Evolutionary conservation across 2,888 invertebrate species (phyloP).

Genomic region (Bimastos eiseni): DNA sequence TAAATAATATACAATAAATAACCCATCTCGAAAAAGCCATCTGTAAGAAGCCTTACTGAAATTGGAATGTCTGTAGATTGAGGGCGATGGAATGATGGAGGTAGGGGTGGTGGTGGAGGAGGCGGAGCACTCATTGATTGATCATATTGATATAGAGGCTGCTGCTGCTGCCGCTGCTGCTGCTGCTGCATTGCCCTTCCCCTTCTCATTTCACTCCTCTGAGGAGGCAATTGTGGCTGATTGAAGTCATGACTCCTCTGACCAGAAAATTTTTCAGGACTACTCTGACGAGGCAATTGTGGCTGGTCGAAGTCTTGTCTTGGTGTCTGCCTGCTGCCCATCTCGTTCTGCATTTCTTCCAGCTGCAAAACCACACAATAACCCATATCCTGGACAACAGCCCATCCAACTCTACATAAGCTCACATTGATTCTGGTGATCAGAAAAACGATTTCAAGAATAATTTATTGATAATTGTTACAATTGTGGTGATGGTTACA

Average conservation of each 20-base stretch:
- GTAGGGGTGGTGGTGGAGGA: background rate
- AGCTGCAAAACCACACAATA: background rate
- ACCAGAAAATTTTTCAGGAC: too few species aligned
- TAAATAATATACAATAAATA: too few species aligned
- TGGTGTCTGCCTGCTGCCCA: too few species aligned
- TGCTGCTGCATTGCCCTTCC: too few species aligned
- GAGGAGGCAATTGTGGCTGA: background rate
- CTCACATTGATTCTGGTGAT: background rate
- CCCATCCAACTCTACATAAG: background rate
- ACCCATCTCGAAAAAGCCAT: background rate
- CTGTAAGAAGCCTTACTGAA: background rate
- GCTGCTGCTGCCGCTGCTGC: too few species aligned
- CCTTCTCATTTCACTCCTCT: background rate
- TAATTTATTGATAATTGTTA: background rate
- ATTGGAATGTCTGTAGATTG: background rate
- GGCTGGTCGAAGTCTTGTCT: too few species aligned
- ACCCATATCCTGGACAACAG: background rate
- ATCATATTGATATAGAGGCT: too few species aligned
- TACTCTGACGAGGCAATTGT: too few species aligned
- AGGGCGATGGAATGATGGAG: background rate
- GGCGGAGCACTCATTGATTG: background rate
- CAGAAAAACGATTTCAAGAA: background rate
- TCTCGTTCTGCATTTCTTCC: background rate
- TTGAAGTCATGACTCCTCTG: too few species aligned
- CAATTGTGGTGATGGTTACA: background rate